A percentile compares a stretch with the other conserved stretches of the same genome.
These are phyloP conservation scores for Meloidogyne floridensis DNA, from an alignment of 1,140 invertebrate species.

Conservation along the genomic window DNA sequence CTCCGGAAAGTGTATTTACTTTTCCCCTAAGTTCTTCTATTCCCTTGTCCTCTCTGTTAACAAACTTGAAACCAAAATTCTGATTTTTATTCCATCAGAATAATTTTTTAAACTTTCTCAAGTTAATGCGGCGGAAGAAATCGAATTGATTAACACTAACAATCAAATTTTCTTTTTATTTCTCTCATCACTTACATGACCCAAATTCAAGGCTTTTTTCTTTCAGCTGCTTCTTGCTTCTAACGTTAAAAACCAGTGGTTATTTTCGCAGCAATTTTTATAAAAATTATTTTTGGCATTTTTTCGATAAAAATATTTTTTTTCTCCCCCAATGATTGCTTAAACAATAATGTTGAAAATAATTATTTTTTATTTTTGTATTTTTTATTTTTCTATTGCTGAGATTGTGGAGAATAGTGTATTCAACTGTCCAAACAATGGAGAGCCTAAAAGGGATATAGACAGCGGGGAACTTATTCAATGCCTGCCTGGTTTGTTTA, in stretches of 20 bases:
- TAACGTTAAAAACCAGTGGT: not conserved
- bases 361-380: slow-evolving; percentile 17
- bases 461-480: slow-evolving; percentile 43
- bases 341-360: slow-evolving; percentile 7
- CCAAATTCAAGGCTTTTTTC: not conserved
- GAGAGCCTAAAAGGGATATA: slow-evolving; percentile 45
- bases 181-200: not conserved
- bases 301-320: not conserved
- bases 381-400: not conserved
- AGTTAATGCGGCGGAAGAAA: not conserved
- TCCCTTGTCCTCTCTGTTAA: no score
- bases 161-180: not conserved
- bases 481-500: slow-evolving; percentile 45
- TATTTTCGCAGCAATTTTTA: not conserved
- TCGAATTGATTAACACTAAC: not conserved
- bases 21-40: no score
- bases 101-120: not conserved
- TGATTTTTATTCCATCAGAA: no score
- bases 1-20: no score
- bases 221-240: not conserved
- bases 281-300: not conserved
- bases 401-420: not conserved
- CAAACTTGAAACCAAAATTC: no score
- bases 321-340: not conserved
- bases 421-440: slow-evolving; percentile 50